These are phyloP conservation scores for Thera britannica DNA, from an alignment of 2,888 invertebrate species.

Conservation along the genomic window DNA sequence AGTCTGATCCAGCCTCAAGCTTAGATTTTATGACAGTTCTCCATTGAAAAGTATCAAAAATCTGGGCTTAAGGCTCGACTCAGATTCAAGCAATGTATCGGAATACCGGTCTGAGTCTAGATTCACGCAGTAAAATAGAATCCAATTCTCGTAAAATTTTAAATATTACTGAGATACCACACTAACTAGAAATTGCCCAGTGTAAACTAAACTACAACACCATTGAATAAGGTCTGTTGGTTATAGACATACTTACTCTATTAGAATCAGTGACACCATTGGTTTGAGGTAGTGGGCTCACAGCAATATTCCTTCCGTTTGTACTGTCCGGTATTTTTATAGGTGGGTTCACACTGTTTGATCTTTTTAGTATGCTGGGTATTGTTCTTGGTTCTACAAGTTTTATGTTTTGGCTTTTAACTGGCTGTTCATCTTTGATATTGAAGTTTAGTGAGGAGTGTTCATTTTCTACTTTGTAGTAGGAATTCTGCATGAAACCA, in stretches of 20 bases:
- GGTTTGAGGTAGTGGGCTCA: constrained; percentile 59
- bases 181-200: too few species aligned
- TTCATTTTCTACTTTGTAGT: constrained; percentile 77
- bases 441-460: constrained; percentile 49
- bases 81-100: too few species aligned
- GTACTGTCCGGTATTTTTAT: constrained; percentile 62
- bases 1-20: too few species aligned
- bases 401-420: constrained; percentile 55
- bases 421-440: constrained; percentile 52
- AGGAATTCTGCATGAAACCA: constrained; percentile 60
- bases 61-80: too few species aligned
- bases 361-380: constrained; percentile 63
- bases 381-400: constrained; percentile 63
- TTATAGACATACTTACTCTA: constrained; percentile 25
- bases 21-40: too few species aligned
- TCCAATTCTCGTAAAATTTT: too few species aligned
- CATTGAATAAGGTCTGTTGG: too few species aligned
- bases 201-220: too few species aligned
- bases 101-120: too few species aligned
- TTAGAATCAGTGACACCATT: constrained; percentile 50
- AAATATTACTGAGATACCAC: too few species aligned
- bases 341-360: constrained; percentile 47
- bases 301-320: constrained; percentile 62
- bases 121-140: too few species aligned
- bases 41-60: too few species aligned